These are phyloP conservation scores for Uromys caudimaculatus DNA, from an alignment of 2,797 vertebrate species.

Conservation along the genomic window DNA sequence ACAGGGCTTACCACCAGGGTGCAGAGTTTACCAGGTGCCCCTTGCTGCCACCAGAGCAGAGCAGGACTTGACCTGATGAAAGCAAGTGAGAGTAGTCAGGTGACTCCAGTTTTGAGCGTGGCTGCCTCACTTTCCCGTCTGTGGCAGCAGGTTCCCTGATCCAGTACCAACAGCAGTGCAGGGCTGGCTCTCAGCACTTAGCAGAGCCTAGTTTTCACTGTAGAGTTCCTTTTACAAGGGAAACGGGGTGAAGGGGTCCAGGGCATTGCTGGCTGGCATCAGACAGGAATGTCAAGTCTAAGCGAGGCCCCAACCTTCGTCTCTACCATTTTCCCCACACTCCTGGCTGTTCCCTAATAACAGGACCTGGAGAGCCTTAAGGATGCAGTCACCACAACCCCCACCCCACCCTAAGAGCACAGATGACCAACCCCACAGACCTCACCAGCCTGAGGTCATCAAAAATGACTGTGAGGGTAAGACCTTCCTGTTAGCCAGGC, in stretches of 20 bases:
- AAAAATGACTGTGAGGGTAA: neutral
- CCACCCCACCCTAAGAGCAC: neutral
- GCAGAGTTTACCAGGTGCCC: neutral
- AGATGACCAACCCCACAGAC: neutral
- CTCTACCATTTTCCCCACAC: neutral
- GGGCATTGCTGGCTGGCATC: neutral
- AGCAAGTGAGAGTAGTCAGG: neutral
- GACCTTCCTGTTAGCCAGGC: neutral
- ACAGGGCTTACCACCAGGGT: neutral
- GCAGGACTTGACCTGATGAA: neutral
- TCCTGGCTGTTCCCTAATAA: neutral
- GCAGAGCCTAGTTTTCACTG: neutral
- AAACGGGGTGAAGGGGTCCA: neutral
- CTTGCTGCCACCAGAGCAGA: neutral
- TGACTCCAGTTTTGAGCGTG: neutral
- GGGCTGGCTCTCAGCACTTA: neutral
- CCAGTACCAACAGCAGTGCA: neutral
- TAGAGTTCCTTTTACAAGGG: constrained; percentile 20
- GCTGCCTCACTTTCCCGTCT: neutral
- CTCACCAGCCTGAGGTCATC: neutral
- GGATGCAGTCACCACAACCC: neutral
- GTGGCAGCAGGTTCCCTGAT: neutral
- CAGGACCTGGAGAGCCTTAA: neutral
- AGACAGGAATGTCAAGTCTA: neutral
- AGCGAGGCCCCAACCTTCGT: neutral